These are phyloP conservation scores for Colius striatus DNA, from an alignment of 2,113 vertebrate genomes.

Conservation along the genomic window DNA sequence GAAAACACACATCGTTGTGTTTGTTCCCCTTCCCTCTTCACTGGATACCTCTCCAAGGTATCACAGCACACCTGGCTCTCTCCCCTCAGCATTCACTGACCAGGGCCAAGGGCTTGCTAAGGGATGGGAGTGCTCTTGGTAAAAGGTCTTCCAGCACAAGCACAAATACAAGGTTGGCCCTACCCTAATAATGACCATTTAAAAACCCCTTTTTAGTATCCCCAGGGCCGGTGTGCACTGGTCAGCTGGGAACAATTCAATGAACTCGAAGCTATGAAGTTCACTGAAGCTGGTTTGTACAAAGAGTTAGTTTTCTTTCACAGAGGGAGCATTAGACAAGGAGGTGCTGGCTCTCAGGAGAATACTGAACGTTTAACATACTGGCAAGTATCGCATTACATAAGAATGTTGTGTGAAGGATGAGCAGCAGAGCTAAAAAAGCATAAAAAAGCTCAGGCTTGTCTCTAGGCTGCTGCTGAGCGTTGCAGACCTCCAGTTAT, in stretches of 20 bases:
- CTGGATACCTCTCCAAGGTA: fast-evolving
- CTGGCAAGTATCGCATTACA: conserved; percentile 43
- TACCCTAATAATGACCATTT: conserved; percentile 20
- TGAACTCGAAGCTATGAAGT: conserved; percentile 5
- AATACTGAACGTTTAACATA: conserved; percentile 62
- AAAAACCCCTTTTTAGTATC: conserved; percentile 2
- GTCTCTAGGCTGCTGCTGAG: not conserved
- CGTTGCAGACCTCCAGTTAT: not conserved
- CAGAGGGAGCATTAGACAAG: conserved; percentile 5
- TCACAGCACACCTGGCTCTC: not conserved
- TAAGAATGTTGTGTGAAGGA: conserved; percentile 4
- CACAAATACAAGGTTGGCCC: not conserved
- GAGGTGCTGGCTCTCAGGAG: conserved; percentile 12
- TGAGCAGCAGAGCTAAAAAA: conserved; percentile 28
- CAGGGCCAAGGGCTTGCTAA: not conserved
- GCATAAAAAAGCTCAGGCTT: not conserved
- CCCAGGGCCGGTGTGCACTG: not conserved
- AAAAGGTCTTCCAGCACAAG: not conserved
- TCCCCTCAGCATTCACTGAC: not conserved
- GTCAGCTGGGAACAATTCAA: not conserved
- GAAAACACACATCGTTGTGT: not conserved
- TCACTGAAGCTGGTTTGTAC: conserved; percentile 9
- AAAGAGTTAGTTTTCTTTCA: conserved; percentile 8
- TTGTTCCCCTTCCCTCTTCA: not conserved
- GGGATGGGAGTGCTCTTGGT: not conserved